Conservation (phyloP, 2,888 invertebrate species). For the Ariolimax columbianus region DNA sequence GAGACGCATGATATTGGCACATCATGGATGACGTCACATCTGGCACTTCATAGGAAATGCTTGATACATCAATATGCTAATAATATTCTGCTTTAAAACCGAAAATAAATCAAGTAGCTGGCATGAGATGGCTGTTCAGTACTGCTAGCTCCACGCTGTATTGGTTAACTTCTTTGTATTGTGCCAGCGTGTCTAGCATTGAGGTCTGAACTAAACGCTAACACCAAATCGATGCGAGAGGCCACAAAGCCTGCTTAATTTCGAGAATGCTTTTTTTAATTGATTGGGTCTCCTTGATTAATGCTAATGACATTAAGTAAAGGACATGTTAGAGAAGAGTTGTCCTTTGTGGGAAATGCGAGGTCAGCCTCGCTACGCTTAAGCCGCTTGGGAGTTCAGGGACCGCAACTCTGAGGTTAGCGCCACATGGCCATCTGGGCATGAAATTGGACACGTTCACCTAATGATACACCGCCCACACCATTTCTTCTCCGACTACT, state of each 20-base stretch:
- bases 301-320: slow-evolving; percentile 49
- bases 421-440: slow-evolving; percentile 41
- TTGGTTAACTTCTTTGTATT: neutral
- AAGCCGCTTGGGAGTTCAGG: slow-evolving; percentile 17
- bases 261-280: slow-evolving; percentile 36
- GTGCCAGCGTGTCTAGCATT: neutral
- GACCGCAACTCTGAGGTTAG: slow-evolving; percentile 35
- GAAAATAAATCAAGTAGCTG: neutral
- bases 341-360: slow-evolving; percentile 14
- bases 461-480: slow-evolving; percentile 19
- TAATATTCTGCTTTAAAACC: no score
- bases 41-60: no score
- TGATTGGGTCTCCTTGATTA: slow-evolving; percentile 42
- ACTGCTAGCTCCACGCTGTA: neutral
- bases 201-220: neutral
- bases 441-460: slow-evolving; percentile 5
- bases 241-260: slow-evolving; percentile 25
- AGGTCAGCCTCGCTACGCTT: slow-evolving; percentile 6
- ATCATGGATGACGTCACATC: no score
- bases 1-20: no score
- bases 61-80: no score
- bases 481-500: neutral
- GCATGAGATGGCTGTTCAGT: neutral
- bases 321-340: slow-evolving; percentile 24
- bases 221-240: neutral